phyloP scores from a whole-genome alignment of 2,888 invertebrate species.

The Platycheirus rosarum region DNA sequence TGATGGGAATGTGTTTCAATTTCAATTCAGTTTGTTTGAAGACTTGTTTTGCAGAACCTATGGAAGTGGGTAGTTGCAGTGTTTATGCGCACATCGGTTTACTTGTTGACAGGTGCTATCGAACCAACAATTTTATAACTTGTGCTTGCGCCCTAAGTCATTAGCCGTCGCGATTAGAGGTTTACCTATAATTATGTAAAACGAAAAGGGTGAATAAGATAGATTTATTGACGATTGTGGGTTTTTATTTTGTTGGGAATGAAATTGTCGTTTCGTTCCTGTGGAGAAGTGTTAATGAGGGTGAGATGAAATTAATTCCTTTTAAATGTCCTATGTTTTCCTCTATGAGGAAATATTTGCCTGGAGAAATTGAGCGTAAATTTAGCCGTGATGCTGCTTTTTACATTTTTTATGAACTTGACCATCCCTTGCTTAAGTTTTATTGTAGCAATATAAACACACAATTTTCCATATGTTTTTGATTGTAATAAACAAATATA shows the following conservation, averaged over 20 bases:
- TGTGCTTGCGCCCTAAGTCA: conserved; percentile 29
- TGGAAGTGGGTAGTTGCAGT: conserved; percentile 13
- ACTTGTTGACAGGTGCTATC: conserved; percentile 58
- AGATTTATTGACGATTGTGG: background rate
- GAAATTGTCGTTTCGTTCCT: conserved; percentile 18
- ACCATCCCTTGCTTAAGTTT: too few relatives aligned
- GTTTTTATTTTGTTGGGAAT: conserved; percentile 2
- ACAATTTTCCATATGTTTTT: too few relatives aligned
- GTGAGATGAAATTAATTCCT: background rate
- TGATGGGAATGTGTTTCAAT: conserved; percentile 16
- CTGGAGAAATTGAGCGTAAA: too few relatives aligned
- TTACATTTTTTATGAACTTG: too few relatives aligned
- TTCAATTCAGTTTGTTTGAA: background rate
- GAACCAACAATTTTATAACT: conserved; percentile 7
- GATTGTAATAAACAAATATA: too few relatives aligned
- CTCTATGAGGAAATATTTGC: background rate
- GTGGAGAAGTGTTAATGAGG: conserved; percentile 33
- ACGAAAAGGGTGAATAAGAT: conserved; percentile 27
- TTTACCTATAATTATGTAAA: conserved; percentile 50
- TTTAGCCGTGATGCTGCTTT: too few relatives aligned
- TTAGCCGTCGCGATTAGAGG: conserved; percentile 11
- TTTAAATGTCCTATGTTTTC: background rate
- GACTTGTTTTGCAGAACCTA: conserved; percentile 11
- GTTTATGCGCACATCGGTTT: conserved; percentile 15
- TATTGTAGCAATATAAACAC: too few relatives aligned